Evolutionary conservation across 2,797 vertebrate species (phyloP), one percentile per base, ranked within the genome.

Genomic region (Eospalax fontanierii): DNA sequence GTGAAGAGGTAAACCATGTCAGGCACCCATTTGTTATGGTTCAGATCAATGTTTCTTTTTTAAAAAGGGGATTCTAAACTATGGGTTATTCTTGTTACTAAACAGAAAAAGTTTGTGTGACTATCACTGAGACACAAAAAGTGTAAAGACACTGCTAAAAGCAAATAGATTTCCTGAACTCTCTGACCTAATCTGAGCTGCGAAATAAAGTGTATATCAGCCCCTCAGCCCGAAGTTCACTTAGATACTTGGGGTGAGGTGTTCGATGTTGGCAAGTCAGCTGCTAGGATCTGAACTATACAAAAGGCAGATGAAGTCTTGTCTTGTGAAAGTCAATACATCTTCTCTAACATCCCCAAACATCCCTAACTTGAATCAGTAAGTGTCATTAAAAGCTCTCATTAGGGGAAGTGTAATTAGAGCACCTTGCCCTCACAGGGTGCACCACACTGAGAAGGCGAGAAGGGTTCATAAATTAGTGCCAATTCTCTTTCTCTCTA

Each of bases 311-410:
- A 96, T 86, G 92, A 93, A 97, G 73, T 95, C 85, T 87, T 97
- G 90, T 95, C 91, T 93, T 91, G 83, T 93, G 75, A 80, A 97
- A 97, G 97, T 98, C 97, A 97, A 98, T 98, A 97, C 38, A 94
- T 98, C 98, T 97, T 97, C 97, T 97, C 97, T 96, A 96, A 16
- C 93, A 97, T 97, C 98, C 98, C 98, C 90, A 97, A 98, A 98
- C 98, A 98, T 97, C 88, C 66, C 94, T 96, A 98, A 97, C 97
- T 96, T 97, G 96, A 97, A 98, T 98, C 97, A 98, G 98, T 97
- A 98, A 98, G 95, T 98, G 98, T 98, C 98, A 98, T 97, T 98
- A 98, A 98, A 97, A 98, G 96, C 97, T 96, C 97, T 98, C 98
- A 98, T 98, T 98, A 98, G 95, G 97, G 82, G 96, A 97, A 96